Evolutionary conservation across 1,140 invertebrate genomes (phyloP), one percentile per base, ranked within the genome.

Genomic region (Calliphora vicina): DNA sequence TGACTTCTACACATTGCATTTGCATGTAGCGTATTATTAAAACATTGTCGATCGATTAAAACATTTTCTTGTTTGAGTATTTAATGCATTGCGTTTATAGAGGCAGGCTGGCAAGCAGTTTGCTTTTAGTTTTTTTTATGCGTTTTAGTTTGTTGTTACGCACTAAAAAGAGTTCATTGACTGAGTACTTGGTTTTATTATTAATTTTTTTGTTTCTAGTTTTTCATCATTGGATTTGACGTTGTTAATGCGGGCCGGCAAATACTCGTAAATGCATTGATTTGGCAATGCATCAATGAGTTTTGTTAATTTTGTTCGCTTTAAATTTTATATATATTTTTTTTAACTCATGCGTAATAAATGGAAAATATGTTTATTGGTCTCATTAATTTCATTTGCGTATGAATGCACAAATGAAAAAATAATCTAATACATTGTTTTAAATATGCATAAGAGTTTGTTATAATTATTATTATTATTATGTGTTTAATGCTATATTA

Each of bases 121-220:
- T n/a, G n/a, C n/a, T n/a, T n/a, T n/a, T n/a, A n/a, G n/a, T n/a
- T n/a, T n/a, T n/a, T n/a, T n/a, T n/a, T 15, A 23, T 67, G 61
- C 61, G n/a, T 67, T 67, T 67, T 8, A 12, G 61, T 50, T 50
- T 50, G 45, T 67, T 67, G 61, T 67, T 67, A 67, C 61, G 61
- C 61, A 67, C 61, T 67, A 67, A 67, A 67, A 67, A 67, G 61
- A 67, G 61, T 67, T 67, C 61, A 67, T 67, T 50, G 13, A 50
- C 45, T 50, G 3, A 15, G 13, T 2, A 35, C 35, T 35, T 35
- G 35, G 35, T 35, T 35, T 35, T 35, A 35, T 35, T 35, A 35
- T 35, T 35, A 8, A 35, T 35, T 8, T 35, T 8, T 35, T 35
- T 35, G 6, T 35, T 35, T 35, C 35, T 35, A 35, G 13, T 50